A percentile compares a stretch with the other conserved stretches of the same genome.
Conservation (phyloP, 2,797 vertebrate species). For the Sitta carolinensis region DNA sequence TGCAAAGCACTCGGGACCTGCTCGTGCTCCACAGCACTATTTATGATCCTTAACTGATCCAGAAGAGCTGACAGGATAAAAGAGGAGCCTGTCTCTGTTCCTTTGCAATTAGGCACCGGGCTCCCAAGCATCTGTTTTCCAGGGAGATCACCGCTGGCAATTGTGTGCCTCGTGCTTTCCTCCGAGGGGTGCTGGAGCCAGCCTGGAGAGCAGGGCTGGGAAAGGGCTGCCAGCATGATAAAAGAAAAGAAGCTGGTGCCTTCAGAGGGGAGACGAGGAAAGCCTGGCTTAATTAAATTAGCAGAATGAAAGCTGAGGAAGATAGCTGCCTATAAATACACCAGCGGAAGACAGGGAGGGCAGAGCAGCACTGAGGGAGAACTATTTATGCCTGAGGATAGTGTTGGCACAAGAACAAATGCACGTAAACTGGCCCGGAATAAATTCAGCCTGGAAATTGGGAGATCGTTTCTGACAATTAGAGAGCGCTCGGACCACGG, state of each 20-base stretch:
- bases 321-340: constrained; percentile 36
- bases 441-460: constrained; percentile 11
- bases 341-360: background rate
- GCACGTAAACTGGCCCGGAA: background rate
- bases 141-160: accelerated
- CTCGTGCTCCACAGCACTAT: background rate
- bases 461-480: constrained; percentile 28
- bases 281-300: constrained; percentile 56
- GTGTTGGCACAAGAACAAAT: constrained; percentile 14
- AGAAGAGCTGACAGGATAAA: background rate
- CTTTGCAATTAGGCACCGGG: background rate
- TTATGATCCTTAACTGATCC: background rate
- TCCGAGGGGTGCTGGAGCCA: background rate
- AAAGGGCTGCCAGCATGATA: background rate
- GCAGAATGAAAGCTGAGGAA: constrained; percentile 18
- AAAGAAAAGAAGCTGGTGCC: background rate
- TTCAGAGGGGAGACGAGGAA: background rate
- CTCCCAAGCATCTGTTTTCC: background rate
- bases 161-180: background rate
- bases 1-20: background rate
- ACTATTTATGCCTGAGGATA: constrained; percentile 48
- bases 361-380: background rate
- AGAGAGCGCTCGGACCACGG: background rate
- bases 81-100: background rate
- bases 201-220: background rate